Base-by-base conservation (phyloP, 2,888 invertebrate genomes). In the Synanthedon formicaeformis region DNA sequence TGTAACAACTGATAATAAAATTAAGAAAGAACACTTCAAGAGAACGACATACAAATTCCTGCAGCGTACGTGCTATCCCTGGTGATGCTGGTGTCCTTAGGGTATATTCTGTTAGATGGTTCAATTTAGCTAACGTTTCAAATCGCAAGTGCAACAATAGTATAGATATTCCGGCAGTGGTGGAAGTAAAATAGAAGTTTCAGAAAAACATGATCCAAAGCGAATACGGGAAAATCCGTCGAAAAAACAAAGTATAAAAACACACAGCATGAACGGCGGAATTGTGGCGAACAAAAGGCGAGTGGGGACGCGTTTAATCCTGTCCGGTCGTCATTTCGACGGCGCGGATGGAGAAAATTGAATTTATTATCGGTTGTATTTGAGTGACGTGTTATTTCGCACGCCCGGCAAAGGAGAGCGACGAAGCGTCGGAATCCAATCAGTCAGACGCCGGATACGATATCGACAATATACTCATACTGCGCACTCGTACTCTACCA, bases 311-410 rank as follows among this genome's bases (percentile, higher is more conserved):
- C 73, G 70, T 81, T 84, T 86, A 85, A 86, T 85, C 83, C 82
- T 74, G 81, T 75, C 81, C 81, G 77, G 79, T 69, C 79, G 81
- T 75, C 80, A 77, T 81, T 81, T 73, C 73, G 71, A 68, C 73
- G 69, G 70, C 64, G 68, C 68, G 71, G 68, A 73, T 66, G 65
- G 76, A 69, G 81, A 81, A 84, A 87, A 86, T 86, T 85, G 85
- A 86, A 87, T 87, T 86, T 87, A 86, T 86, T 83, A 87, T 84
- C 78, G 78, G 75, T 78, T 78, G 79, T 82, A 74, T 85, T 84
- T 86, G 86, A 86, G 76, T 85, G 86, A 86, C 86, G 80, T 85
- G 85, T 84, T 86, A 85, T 86, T 86, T 85, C 84, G 82, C 83
- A 79, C 84, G 78, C 70, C 70, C 67, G 67, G 67, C 69, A 71